These are phyloP conservation scores for Sebastes fasciatus DNA, from an alignment of 2,113 vertebrate species.

Conservation along the genomic window DNA sequence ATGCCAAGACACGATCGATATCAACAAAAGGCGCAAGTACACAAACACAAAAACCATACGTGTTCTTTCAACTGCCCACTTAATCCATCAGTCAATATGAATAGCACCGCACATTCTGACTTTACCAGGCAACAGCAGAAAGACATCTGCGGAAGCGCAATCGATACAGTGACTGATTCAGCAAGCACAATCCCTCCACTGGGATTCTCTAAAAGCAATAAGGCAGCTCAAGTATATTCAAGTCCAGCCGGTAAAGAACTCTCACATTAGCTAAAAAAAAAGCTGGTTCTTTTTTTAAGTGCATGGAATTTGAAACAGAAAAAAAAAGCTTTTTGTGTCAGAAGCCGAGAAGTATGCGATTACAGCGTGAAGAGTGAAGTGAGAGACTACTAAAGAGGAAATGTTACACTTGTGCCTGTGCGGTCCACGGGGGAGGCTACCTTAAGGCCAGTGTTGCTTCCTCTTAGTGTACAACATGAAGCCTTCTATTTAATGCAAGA, in stretches of 20 bases:
- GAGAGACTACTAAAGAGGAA: constrained; percentile 23
- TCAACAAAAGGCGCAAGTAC: constrained; percentile 60
- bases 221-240: constrained; percentile 41
- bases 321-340: constrained; percentile 34
- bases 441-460: constrained; percentile 62
- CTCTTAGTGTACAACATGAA: constrained; percentile 58
- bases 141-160: constrained; percentile 51
- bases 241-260: constrained; percentile 45
- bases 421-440: constrained; percentile 27
- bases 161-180: constrained; percentile 67
- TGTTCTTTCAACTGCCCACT: constrained; percentile 50
- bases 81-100: constrained; percentile 60
- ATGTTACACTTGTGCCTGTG: constrained; percentile 29
- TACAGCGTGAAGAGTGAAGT: constrained; percentile 37
- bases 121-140: constrained; percentile 42
- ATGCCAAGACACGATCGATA: constrained; percentile 57
- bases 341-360: constrained; percentile 36
- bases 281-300: constrained; percentile 55
- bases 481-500: constrained; percentile 59
- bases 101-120: constrained; percentile 56
- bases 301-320: constrained; percentile 34
- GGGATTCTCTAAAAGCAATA: constrained; percentile 30
- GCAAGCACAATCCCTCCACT: constrained; percentile 33
- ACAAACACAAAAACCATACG: constrained; percentile 49
- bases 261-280: constrained; percentile 58